Conservation (phyloP, 1,140 invertebrate species). For the Orchestia grillus region DNA sequence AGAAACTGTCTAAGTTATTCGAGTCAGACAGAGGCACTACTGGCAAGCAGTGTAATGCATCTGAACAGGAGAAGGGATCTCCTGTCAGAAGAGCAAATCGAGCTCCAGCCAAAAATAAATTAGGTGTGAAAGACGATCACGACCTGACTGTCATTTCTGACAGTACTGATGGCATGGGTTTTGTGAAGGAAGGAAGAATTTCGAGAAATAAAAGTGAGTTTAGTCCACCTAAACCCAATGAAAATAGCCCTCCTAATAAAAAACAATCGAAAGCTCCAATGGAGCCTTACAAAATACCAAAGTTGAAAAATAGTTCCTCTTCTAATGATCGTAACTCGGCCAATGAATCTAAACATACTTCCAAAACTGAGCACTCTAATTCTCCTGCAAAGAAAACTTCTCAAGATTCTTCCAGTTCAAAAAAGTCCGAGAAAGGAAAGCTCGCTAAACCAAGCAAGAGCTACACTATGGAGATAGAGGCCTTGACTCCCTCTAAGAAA, state of each 20-base stretch:
- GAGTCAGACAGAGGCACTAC: background rate
- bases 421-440: background rate
- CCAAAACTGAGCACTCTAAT: background rate
- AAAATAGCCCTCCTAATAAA: conserved; percentile 27
- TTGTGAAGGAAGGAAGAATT: background rate
- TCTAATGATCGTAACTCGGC: background rate
- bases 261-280: background rate
- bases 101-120: background rate
- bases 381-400: background rate
- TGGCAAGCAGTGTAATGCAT: background rate
- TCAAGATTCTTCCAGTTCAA: background rate
- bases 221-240: conserved; percentile 35
- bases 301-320: background rate
- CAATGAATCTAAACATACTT: background rate
- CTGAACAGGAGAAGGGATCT: background rate
- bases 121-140: background rate
- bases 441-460: background rate
- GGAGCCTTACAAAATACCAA: conserved; percentile 1
- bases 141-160: background rate
- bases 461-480: background rate
- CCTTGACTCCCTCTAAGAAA: background rate
- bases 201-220: background rate
- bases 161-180: background rate
- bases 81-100: background rate
- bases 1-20: background rate